Evolutionary conservation across 2,113 vertebrate species (phyloP).

Genomic region (Brachyhypopomus occidentalis): DNA sequence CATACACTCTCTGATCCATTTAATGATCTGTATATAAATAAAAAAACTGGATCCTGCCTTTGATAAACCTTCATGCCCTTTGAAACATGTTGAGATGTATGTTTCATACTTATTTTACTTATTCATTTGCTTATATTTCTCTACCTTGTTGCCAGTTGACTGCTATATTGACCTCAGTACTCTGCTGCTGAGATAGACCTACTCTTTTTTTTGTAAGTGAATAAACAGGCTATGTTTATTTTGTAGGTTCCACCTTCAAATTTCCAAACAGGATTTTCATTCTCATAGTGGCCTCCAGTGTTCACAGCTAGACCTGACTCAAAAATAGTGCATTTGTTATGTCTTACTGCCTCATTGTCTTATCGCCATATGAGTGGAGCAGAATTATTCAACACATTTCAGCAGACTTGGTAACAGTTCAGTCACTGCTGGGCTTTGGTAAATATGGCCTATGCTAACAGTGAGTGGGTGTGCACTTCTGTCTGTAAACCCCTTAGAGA

Average conservation of each 20-base stretch:
- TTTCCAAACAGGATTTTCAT: background rate
- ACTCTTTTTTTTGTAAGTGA: too few species aligned
- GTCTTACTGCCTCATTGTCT: too few species aligned
- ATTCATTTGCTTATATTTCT: background rate
- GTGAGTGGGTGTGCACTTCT: background rate
- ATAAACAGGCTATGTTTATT: too few species aligned
- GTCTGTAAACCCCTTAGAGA: constrained; percentile 2
- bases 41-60: constrained; percentile 11
- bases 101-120: background rate
- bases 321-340: too few species aligned
- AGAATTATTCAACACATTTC: background rate
- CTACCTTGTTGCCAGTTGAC: background rate
- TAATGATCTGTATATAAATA: constrained; percentile 34
- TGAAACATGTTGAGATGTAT: background rate
- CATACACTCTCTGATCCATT: constrained; percentile 1
- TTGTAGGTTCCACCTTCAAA: background rate
- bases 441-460: background rate
- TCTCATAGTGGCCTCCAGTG: background rate
- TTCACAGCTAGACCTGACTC: background rate
- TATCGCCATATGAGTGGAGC: too few species aligned
- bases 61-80: background rate
- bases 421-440: background rate
- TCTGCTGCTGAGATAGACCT: too few species aligned
- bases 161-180: background rate
- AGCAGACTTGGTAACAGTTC: background rate